Percentiles rank a stretch among this genome's conserved stretches.
Conservation (phyloP, 1,140 invertebrate genomes). For the Anastrepha obliqua region DNA sequence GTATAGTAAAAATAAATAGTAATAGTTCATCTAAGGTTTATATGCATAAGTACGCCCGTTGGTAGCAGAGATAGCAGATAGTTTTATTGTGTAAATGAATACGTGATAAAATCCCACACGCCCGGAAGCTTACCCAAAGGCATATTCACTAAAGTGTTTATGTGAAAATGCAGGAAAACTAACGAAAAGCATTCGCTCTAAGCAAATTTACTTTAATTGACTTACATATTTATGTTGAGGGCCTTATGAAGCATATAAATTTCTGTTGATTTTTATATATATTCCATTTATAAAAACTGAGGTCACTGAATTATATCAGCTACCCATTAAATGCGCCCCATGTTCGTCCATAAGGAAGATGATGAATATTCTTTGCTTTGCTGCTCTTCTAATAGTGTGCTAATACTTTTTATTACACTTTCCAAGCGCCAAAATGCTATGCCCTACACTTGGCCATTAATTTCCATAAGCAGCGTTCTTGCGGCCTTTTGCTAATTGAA, state of each 20-base stretch:
- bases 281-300: not conserved
- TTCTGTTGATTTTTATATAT: not conserved
- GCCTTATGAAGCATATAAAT: not conserved
- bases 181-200: not conserved
- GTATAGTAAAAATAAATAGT: not conserved
- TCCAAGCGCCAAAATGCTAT: not conserved
- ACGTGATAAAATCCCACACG: not conserved
- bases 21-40: too few relatives aligned
- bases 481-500: slow-evolving; percentile 27
- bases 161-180: too few relatives aligned
- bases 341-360: not conserved
- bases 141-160: too few relatives aligned
- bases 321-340: too few relatives aligned
- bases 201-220: slow-evolving; percentile 33
- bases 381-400: not conserved
- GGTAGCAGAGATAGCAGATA: not conserved
- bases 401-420: slow-evolving; percentile 16
- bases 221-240: not conserved
- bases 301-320: not conserved
- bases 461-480: not conserved
- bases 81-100: not conserved
- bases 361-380: not conserved
- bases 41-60: not conserved
- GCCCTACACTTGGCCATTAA: not conserved
- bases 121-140: too few relatives aligned